Base-by-base conservation (phyloP, 2,113 vertebrate genomes). In the Lucifuga dentata region DNA sequence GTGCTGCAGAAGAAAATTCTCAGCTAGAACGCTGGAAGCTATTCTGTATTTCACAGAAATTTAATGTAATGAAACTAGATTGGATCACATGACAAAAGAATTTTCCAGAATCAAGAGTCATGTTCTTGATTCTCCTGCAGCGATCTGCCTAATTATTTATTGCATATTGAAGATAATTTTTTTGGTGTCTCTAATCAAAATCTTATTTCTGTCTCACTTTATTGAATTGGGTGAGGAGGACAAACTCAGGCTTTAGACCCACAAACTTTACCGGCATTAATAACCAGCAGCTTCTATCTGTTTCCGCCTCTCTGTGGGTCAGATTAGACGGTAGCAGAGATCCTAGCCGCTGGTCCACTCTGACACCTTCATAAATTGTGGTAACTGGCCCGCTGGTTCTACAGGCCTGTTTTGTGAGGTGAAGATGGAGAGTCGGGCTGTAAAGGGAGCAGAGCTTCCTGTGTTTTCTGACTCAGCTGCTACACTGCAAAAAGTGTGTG, bases 321-420 rank as follows among this genome's bases (percentile, higher is more conserved):
- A 89, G 89, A 90, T 91, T 86, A 89, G 89, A 82, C 29, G 59
- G 80, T 64, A 80, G 68, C 51, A 2, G 67, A 33, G 72, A 81
- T 80, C 66, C 68, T 41, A 72, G 76, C 80, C 67, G 20, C 68
- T 82, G 82, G 48, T 72, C 74, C 0, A 55, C 77, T 75, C 78
- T 82, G 86, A 90, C 89, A 88, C 68, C 21, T 35, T 61, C 83
- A 90, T 92, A 89, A 89, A 93, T 91, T 76, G 71, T 76, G 52
- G 17, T 79, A 83, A 64, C 76, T 81, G 85, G 75, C 74, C 75
- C 53, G 50, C 46, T 38, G 81, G 81, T 85, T 81, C 78, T 86
- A 81, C 74, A 62, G 83, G 63, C 62, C 77, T 68, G 48, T 81
- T 84, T 73, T 77, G 79, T 3, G 71, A 78, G 81, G 76, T 78